Percentiles rank a stretch among this genome's conserved stretches.
Conservation (phyloP, 2,113 vertebrate genomes). For the cattle (Bos taurus) region ARS-UCD2.0 NC_037330.1:117900501-117901000, state of each 20-base stretch:
- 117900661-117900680: background rate
- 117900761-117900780: background rate
- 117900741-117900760: background rate
- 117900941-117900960: background rate
- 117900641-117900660: background rate
- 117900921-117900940: background rate
- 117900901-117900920: background rate
- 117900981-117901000: background rate
- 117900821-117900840: background rate
- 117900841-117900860: background rate
- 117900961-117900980: background rate
- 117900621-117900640: background rate
- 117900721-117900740: background rate
- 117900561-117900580: background rate
- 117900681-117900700: background rate
- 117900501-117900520: background rate
- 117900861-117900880: background rate
- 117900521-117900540: background rate
- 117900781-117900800: fast-evolving
- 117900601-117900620: background rate
- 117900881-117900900: fast-evolving
- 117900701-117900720: background rate
- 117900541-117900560: background rate
- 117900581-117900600: background rate
- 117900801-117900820: background rate